A percentile compares a stretch with the other conserved stretches of the same genome.
Evolutionary conservation across 37 sponge, comb jelly and placozoan genomes (phyloP).

Genomic region (Cladorhizidae sp.): DNA sequence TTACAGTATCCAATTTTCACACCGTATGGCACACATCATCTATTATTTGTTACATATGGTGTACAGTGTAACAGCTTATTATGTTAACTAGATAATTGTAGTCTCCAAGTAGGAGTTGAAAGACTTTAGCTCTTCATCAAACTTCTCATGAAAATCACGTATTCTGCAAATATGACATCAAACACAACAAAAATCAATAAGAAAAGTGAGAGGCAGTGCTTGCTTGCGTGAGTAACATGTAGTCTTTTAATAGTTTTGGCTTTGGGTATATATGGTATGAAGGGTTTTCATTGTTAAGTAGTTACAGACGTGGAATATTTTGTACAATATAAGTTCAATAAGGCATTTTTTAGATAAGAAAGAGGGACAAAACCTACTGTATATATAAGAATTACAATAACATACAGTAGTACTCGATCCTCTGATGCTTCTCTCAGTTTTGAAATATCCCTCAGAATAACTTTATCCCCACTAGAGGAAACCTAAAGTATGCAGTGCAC

Average conservation of each 20-base stretch:
- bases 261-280: too few relatives aligned
- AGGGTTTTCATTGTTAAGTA: too few relatives aligned
- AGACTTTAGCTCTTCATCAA: slow-evolving; percentile 26
- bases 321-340: not conserved
- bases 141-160: slow-evolving; percentile 25
- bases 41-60: too few relatives aligned
- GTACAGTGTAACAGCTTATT: too few relatives aligned
- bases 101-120: slow-evolving; percentile 2
- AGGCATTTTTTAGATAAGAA: not conserved
- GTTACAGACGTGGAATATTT: too few relatives aligned
- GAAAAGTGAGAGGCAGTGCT: too few relatives aligned
- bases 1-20: too few relatives aligned
- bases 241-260: too few relatives aligned
- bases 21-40: too few relatives aligned
- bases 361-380: not conserved
- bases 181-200: too few relatives aligned
- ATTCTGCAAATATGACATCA: slow-evolving; percentile 31
- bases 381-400: not conserved
- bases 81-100: too few relatives aligned
- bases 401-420: slow-evolving; percentile 36
- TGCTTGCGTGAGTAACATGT: too few relatives aligned
- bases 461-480: slow-evolving; percentile 30
- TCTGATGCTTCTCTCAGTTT: slow-evolving; percentile 37
- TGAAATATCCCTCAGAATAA: slow-evolving; percentile 40
- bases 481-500: not conserved